These are phyloP conservation scores for Epinephelus awoara DNA, from an alignment of 2,797 vertebrate genomes.

Conservation along the genomic window DNA sequence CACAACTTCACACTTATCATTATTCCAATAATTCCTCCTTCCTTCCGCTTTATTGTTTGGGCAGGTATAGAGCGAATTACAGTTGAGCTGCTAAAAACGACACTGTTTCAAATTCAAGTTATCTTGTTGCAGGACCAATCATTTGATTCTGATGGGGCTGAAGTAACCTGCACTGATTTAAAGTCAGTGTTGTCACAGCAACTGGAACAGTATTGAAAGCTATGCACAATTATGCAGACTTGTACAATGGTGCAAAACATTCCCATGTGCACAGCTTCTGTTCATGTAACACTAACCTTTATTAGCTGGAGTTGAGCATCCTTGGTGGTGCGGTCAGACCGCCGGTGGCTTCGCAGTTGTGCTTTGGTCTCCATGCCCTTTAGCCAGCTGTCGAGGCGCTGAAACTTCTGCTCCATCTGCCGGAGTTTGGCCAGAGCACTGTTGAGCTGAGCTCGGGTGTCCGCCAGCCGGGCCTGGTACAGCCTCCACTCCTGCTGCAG, in stretches of 20 bases:
- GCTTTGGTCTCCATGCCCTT: conserved; percentile 90
- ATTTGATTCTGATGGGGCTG: background rate
- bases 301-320: conserved; percentile 92
- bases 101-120: background rate
- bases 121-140: background rate
- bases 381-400: conserved; percentile 94
- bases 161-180: background rate
- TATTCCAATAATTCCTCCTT: too few relatives aligned
- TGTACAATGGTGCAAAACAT: background rate
- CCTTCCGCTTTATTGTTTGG: too few relatives aligned
- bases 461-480: conserved; percentile 91
- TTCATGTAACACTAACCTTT: conserved; percentile 84
- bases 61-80: too few relatives aligned
- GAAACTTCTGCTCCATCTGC: conserved; percentile 93
- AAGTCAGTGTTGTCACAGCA: background rate
- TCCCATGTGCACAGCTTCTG: background rate
- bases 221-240: background rate
- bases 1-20: too few relatives aligned
- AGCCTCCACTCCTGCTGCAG: conserved; percentile 92
- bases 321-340: conserved; percentile 90
- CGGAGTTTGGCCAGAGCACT: conserved; percentile 89
- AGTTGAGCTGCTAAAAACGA: too few relatives aligned
- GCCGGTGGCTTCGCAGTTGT: conserved; percentile 84
- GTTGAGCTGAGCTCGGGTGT: conserved; percentile 89
- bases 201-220: background rate